Evolutionary conservation across 2,888 invertebrate genomes (phyloP).

Genomic region (Busseola fusca): DNA sequence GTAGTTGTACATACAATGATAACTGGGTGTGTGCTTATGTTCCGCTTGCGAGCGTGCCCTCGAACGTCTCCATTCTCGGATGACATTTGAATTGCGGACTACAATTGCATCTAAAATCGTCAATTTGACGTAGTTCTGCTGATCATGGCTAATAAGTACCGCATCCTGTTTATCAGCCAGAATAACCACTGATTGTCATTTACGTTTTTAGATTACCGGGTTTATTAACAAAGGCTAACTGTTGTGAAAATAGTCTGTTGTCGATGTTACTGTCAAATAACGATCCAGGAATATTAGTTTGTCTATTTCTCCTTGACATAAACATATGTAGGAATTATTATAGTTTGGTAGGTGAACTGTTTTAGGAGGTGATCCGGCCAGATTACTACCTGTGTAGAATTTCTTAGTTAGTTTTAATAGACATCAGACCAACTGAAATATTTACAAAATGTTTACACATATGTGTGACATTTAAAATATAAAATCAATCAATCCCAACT

Average conservation of each 20-base stretch:
- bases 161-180: conserved; percentile 76
- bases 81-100: conserved; percentile 66
- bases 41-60: conserved; percentile 62
- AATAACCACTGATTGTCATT: conserved; percentile 63
- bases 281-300: neutral
- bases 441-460: neutral
- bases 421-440: neutral
- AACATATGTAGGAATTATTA: neutral
- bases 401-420: neutral
- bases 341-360: neutral
- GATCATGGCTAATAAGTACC: conserved; percentile 76
- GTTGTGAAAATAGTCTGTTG: conserved; percentile 24
- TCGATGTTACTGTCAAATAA: conserved; percentile 1
- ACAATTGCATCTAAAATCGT: conserved; percentile 72
- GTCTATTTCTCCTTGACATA: too few species aligned
- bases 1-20: conserved; percentile 37
- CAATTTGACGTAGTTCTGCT: conserved; percentile 74
- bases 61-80: conserved; percentile 67
- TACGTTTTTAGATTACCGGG: conserved; percentile 56
- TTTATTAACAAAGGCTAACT: conserved; percentile 60
- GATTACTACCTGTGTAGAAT: neutral
- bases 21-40: conserved; percentile 42
- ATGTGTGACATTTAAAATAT: neutral
- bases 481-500: too few species aligned
- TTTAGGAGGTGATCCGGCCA: neutral